These are phyloP conservation scores for Hypolimnas misippus DNA, from an alignment of 2,888 invertebrate genomes.

Conservation along the genomic window DNA sequence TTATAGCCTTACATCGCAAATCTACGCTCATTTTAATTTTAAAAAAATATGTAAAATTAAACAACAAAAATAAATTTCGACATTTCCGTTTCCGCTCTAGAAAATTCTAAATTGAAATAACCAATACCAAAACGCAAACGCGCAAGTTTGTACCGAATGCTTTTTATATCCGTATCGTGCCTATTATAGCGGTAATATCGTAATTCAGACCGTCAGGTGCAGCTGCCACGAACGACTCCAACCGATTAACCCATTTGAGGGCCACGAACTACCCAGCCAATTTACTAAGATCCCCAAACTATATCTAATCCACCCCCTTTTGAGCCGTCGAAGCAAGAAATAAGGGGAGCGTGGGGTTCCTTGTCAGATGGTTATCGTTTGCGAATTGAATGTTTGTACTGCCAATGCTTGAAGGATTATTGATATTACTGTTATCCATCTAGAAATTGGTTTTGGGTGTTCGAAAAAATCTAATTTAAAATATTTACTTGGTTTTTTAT, in stretches of 20 bases:
- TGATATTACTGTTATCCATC: slow-evolving; percentile 58
- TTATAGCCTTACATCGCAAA: no score
- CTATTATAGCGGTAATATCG: slow-evolving; percentile 59
- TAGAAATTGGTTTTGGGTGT: slow-evolving; percentile 37
- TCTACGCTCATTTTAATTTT: no score
- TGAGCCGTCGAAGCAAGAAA: slow-evolving; percentile 37
- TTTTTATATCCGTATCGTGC: slow-evolving; percentile 44
- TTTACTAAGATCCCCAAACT: slow-evolving; percentile 51
- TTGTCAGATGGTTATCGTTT: slow-evolving; percentile 47
- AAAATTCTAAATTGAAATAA: slow-evolving; percentile 25
- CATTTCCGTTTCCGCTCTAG: not conserved
- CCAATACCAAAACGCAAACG: slow-evolving; percentile 28
- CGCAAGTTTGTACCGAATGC: slow-evolving; percentile 33
- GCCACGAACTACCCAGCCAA: slow-evolving; percentile 49
- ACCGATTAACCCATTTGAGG: slow-evolving; percentile 79
- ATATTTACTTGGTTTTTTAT: not conserved
- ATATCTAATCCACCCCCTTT: slow-evolving; percentile 38
- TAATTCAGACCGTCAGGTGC: slow-evolving; percentile 80
- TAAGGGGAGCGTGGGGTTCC: slow-evolving; percentile 47
- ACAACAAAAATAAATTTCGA: no score
- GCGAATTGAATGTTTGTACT: slow-evolving; percentile 67
- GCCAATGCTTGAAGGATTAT: slow-evolving; percentile 71
- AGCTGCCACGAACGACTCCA: slow-evolving; percentile 72
- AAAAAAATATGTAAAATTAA: no score
- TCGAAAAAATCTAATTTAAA: not conserved